Base-by-base conservation (phyloP, 2,888 invertebrate species). In the Megamerina dolium region DNA sequence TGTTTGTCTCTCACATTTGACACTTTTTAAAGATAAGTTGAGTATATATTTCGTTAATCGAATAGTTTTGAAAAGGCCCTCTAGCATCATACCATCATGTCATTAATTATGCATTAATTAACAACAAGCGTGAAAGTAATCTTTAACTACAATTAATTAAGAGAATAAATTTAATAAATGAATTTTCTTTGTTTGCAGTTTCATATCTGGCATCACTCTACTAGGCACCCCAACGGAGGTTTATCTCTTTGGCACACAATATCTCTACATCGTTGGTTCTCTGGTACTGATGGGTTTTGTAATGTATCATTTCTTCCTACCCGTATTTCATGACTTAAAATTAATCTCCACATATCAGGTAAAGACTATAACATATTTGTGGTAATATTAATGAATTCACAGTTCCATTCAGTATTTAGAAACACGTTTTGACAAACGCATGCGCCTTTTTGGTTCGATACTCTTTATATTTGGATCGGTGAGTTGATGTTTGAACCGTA, bases 261-360 rank as follows among this genome's bases (percentile, higher is more conserved):
- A 85, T 61, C 63, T 80, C 29, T 85, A 79, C 59, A 75, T 80
- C 6, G 68, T 79, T 14, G 69, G 77, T 8, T 83, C 81, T 1
- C 52, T 69, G 21, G 46, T 69, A 0, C 37, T 59, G 4, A 82
- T 82, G 75, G 80, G 79, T 3, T 49, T 82, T 12, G 68, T 80
- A 29, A 76, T 82, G 66, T 77, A 77, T 8, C 73, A 70, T 39
- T 74, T 83, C 16, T 84, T 80, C 61, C 61, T 86, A 38, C 85
- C 85, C 0, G 83, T 86, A 0, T 79, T 85, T 54, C 82, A 84
- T 51, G 80, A 83, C 45, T 70, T 83, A 8, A 76, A 80, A 55
- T 64, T 87, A 2, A 86, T 83, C 37, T 86, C 85, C 26, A 83
- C 84, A 4, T 87, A 86, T 66, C 85, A 87, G 76, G 83, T 82